Evolutionary conservation across 64 coral and sea anemone species (phyloP).

Genomic region (Acropora tenuis): DNA sequence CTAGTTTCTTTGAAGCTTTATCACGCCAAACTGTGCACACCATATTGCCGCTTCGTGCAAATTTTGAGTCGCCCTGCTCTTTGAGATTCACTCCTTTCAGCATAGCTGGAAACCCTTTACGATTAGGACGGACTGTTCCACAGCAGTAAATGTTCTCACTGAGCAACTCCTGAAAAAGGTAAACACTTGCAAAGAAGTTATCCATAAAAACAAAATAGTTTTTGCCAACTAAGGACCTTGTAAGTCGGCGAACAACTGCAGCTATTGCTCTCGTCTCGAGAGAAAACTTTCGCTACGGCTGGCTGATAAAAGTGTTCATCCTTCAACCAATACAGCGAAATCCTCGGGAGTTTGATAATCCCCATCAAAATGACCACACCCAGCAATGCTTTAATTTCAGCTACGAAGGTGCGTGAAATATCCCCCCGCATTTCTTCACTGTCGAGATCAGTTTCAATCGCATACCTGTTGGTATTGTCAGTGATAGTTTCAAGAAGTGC

Average conservation of each 20-base stretch:
- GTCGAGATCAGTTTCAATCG: constrained; percentile 35
- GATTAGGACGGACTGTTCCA: constrained; percentile 49
- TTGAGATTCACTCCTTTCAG: constrained; percentile 30
- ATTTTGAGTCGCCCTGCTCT: constrained; percentile 43
- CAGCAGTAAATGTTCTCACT: constrained; percentile 46
- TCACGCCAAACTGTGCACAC: constrained; percentile 42
- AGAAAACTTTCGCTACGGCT: constrained; percentile 42
- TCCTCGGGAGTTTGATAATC: constrained; percentile 40
- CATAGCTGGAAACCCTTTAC: constrained; percentile 23
- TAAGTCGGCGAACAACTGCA: neutral
- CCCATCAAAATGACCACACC: constrained; percentile 66
- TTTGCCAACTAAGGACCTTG: neutral
- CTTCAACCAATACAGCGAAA: constrained; percentile 30
- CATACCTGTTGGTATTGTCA: constrained; percentile 30
- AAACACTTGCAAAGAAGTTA: constrained; percentile 53
- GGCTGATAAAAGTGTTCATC: constrained; percentile 22
- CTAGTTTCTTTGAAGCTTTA: constrained; percentile 58
- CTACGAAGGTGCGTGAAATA: constrained; percentile 7
- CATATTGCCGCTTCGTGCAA: constrained; percentile 34
- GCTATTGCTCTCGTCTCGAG: neutral
- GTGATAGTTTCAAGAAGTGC: constrained; percentile 30
- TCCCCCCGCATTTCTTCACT: constrained; percentile 39
- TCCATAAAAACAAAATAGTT: constrained; percentile 63
- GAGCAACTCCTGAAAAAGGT: constrained; percentile 23
- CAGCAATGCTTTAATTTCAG: constrained; percentile 63